Conservation (phyloP, 2,113 vertebrate species). For the Poeciliopsis prolifica region DNA sequence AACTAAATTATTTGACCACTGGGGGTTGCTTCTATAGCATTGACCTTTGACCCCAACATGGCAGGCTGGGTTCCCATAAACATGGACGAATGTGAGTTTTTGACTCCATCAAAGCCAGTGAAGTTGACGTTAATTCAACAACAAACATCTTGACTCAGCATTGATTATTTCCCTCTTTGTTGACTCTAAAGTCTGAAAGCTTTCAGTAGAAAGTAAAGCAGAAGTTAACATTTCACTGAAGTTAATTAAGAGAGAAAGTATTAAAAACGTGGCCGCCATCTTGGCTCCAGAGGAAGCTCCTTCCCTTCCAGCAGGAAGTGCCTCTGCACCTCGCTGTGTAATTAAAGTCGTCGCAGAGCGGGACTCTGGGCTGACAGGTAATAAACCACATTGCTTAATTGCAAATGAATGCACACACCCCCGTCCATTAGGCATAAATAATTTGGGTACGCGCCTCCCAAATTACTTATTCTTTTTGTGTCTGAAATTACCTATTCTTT, state of each 20-base stretch:
- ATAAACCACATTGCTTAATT: slow-evolving; percentile 78
- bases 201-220: too few species aligned
- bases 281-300: slow-evolving; percentile 23
- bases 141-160: not conserved
- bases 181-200: too few species aligned
- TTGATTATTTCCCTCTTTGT: too few species aligned
- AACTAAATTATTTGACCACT: not conserved
- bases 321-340: slow-evolving; percentile 58
- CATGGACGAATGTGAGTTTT: not conserved
- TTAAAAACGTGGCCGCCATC: not conserved
- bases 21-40: too few species aligned
- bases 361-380: slow-evolving; percentile 76
- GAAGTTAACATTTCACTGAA: too few species aligned
- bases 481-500: slow-evolving; percentile 85
- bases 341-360: slow-evolving; percentile 45
- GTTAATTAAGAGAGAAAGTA: too few species aligned
- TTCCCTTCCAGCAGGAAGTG: slow-evolving; percentile 49
- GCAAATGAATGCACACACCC: slow-evolving; percentile 74
- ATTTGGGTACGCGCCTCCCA: slow-evolving; percentile 82
- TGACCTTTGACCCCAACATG: too few species aligned
- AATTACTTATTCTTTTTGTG: slow-evolving; percentile 86
- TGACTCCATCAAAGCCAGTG: not conserved
- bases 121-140: not conserved
- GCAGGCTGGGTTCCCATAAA: too few species aligned
- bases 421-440: slow-evolving; percentile 84